Evolutionary conservation across 2,797 vertebrate genomes (phyloP), one percentile per base, ranked within the genome.

Genomic region (Pyrocephalus nanus): DNA sequence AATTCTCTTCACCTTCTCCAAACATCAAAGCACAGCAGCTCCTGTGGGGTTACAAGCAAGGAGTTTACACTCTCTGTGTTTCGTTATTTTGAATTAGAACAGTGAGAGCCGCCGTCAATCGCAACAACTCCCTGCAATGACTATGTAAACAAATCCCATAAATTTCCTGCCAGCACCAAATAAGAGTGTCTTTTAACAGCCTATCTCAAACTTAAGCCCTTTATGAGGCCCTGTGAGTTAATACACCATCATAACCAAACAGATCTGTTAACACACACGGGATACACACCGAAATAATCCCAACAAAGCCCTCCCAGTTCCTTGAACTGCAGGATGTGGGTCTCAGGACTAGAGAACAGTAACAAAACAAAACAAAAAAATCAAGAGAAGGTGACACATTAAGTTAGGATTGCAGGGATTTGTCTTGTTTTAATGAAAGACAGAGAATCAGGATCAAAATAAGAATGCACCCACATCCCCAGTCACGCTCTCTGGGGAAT

Each of bases 1-100:
- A 89, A 89, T 77, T 83, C 91, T 93, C 92, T 88, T 94, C 92
- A 87, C 89, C 82, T 93, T 88, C 95, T 87, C 82, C 85, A 87
- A 72, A 87, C 71, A 95, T 62, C 92, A 94, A 95, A 95, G 95
- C 89, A 82, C 61, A 94, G 91, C 87, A 78, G 79, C 29, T 91
- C 93, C 95, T 81, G 69, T 50, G 6, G 73, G 77, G 86, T 88
- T 80, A 89, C 61, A 80, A 91, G 70, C 77, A 64, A 58, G 15
- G 81, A 82, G 84, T 93, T 92, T 92, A 75, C 84, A 78, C 53
- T 42, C 89, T 72, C 34, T 60, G 61, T 25, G 29, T 73, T 88
- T 81, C 76, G 69, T 66, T 78, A 64, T 81, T 89, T 85, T 51
- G 78, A 87, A 73, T 78, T 15, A 89, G 75, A 95, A 92, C 15